These are phyloP conservation scores for Aquatica leii DNA, from an alignment of 2,888 invertebrate genomes.

Conservation along the genomic window DNA sequence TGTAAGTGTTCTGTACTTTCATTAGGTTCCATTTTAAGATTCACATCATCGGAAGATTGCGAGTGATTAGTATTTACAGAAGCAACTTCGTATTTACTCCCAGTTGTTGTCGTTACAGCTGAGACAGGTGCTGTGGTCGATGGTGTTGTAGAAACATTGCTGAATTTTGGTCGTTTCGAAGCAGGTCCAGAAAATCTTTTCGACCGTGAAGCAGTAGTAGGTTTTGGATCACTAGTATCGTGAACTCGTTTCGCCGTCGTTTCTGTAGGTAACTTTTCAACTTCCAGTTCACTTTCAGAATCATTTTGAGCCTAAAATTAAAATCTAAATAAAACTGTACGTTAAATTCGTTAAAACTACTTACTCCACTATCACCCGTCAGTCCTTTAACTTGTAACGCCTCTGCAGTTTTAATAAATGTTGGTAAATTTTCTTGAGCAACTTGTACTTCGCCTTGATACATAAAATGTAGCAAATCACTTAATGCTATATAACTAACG, in stretches of 20 bases:
- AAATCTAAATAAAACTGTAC: background rate
- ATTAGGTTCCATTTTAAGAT: constrained; percentile 59
- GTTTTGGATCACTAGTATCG: background rate
- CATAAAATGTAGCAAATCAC: constrained; percentile 76
- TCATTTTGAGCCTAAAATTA: background rate
- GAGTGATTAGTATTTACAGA: constrained; percentile 10
- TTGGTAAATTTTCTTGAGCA: constrained; percentile 57
- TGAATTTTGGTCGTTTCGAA: constrained; percentile 34
- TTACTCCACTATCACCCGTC: constrained; percentile 58
- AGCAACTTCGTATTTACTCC: background rate
- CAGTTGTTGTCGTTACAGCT: constrained; percentile 8
- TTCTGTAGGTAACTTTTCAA: background rate
- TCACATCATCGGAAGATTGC: constrained; percentile 44
- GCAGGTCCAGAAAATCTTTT: constrained; percentile 38
- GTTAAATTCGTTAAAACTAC: too few relatives aligned
- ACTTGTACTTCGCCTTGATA: constrained; percentile 73
- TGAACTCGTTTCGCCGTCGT: background rate
- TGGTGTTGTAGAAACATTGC: background rate
- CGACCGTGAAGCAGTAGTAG: constrained; percentile 9
- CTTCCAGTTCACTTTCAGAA: background rate
- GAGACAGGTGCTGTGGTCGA: background rate
- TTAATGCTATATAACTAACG: constrained; percentile 71
- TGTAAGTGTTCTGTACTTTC: constrained; percentile 49
- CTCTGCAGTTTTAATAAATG: constrained; percentile 60
- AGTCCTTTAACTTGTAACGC: constrained; percentile 60